Percentiles rank a stretch among this genome's conserved stretches.
Evolutionary conservation across 2,888 invertebrate genomes (phyloP).

Genomic region (Lasioglossum leucozonium): DNA sequence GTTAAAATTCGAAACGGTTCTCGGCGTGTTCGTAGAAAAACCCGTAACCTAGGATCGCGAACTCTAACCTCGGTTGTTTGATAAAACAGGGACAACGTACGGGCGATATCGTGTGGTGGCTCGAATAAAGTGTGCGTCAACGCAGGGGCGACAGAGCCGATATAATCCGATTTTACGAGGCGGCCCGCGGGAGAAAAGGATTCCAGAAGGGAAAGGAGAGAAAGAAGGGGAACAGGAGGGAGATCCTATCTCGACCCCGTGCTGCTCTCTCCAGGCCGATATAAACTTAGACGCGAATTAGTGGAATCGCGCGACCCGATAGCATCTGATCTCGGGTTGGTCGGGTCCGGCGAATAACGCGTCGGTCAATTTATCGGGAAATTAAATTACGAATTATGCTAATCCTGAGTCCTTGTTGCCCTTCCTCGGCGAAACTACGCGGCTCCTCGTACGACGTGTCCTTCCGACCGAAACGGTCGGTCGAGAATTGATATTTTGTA

Average conservation of each 20-base stretch:
- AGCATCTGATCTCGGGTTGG: conserved; percentile 75
- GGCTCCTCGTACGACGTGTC: not conserved
- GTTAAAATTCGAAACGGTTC: not conserved
- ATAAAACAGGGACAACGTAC: conserved; percentile 15
- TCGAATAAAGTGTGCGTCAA: conserved; percentile 73
- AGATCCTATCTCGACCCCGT: conserved; percentile 71
- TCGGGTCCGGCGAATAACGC: conserved; percentile 60
- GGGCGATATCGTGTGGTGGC: conserved; percentile 63
- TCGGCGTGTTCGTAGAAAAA: not conserved
- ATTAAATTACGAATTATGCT: conserved; percentile 83
- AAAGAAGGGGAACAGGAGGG: conserved; percentile 28
- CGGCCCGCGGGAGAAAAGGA: conserved; percentile 47
- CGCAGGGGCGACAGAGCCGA: conserved; percentile 71
- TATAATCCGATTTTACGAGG: conserved; percentile 78
- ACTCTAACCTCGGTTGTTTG: conserved; percentile 60
- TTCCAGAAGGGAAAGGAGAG: conserved; percentile 13
- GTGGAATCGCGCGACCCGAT: conserved; percentile 79
- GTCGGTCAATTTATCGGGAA: conserved; percentile 80
- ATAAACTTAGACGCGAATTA: conserved; percentile 83
- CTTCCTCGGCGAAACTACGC: not conserved
- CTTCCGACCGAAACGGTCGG: conserved; percentile 23
- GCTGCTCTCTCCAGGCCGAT: conserved; percentile 70
- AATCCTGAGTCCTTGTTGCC: conserved; percentile 44
- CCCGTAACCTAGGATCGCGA: conserved; percentile 24
- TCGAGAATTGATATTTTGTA: not conserved